phyloP scores from a whole-genome alignment of 2,113 vertebrate genomes.

The Lampris megalopsis region DNA sequence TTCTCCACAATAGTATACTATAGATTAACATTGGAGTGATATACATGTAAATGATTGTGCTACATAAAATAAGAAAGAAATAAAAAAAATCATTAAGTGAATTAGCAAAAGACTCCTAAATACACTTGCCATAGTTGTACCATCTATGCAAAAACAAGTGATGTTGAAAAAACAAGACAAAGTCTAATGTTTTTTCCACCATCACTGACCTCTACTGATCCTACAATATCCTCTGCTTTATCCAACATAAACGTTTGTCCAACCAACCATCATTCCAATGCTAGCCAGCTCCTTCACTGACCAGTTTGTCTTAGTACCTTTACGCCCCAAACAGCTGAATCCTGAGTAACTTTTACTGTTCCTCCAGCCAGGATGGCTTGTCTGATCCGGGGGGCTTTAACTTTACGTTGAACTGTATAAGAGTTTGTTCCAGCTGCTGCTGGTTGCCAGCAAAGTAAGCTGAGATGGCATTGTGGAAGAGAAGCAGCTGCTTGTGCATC shows the following conservation, averaged over 20 bases:
- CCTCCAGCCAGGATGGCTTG: constrained; percentile 98
- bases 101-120: constrained; percentile 22
- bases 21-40: constrained; percentile 59
- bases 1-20: constrained; percentile 43
- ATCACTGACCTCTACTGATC: constrained; percentile 41
- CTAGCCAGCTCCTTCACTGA: constrained; percentile 22
- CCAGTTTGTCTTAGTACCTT: constrained; percentile 22
- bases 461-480: constrained; percentile 97
- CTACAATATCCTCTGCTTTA: constrained; percentile 39
- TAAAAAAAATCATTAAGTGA: constrained; percentile 17
- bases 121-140: constrained; percentile 29
- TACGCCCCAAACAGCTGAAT: constrained; percentile 22
- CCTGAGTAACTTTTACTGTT: constrained; percentile 83
- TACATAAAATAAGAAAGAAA: constrained; percentile 59
- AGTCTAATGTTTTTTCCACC: constrained; percentile 23
- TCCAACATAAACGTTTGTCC: constrained; percentile 23
- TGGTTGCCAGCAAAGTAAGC: constrained; percentile 99
- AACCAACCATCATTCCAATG: constrained; percentile 19
- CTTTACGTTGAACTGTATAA: constrained; percentile 97
- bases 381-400: constrained; percentile 92
- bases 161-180: constrained; percentile 58
- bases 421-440: constrained; percentile 96
- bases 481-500: constrained; percentile 98
- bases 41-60: constrained; percentile 58
- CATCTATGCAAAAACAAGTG: constrained; percentile 40